Base-by-base conservation (phyloP, 2,888 invertebrate species). In the Antitype chi region DNA sequence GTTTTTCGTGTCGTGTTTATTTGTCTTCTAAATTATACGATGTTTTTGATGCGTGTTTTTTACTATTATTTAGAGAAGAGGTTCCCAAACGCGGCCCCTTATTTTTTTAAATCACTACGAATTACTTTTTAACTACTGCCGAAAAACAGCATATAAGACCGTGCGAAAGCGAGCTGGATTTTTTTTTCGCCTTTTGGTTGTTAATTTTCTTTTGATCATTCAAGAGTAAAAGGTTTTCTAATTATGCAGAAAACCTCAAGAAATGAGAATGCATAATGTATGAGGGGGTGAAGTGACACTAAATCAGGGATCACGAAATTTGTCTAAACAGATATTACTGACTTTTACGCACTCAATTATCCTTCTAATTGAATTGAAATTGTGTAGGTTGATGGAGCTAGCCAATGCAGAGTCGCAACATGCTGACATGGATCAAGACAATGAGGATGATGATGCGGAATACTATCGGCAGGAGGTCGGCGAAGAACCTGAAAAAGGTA, bases 401-500 rank as follows among this genome's bases (percentile, higher is more conserved):
- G 95, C 97, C 55, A 97, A 97, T 25, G 96, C 96, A 20, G 97
- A 97, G 93, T 95, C 97, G 6, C 96, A 95, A 84, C 94, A 91
- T 73, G 93, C 93, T 0, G 95, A 95, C 59, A 89, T 88, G 90
- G 95, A 94, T 0, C 91, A 91, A 0, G 96, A 97, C 53, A 98
- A 98, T 74, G 98, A 98, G 90, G 98, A 98, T 90, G 99, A 99
- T 59, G 94, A 94, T 70, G 94, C 97, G 0, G 98, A 98, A 83
- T 99, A 99, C 95, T 99, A 98, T 93, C 97, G 98, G 85, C 97
- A 98, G 87, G 99, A 99, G 97, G 98, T 99, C 38, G 99, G 99
- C 53, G 98, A 98, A 88, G 98, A 98, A 90, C 99, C 99, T 0
- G 99, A 99, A 85, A 97, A 98, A 97, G 99, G 98, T 98, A 94